Evolutionary conservation across 2,113 vertebrate genomes (phyloP), one percentile per base, ranked within the genome.

Genomic region (Dolichotis patagonum): DNA sequence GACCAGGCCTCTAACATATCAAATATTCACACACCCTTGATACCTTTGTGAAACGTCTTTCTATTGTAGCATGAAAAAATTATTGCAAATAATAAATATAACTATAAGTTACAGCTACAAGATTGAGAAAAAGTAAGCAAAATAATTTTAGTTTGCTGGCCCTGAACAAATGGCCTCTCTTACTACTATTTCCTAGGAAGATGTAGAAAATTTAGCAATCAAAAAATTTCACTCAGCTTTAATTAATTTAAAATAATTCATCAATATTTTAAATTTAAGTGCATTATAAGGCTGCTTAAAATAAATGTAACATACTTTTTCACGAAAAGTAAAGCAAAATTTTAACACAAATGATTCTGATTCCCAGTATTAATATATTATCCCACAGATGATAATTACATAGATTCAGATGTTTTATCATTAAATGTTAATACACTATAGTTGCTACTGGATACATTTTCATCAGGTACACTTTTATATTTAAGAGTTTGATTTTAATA

Each of bases 1-100:
- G 81, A 60, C 84, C 63, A 75, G 22, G 16, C 52, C 82, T 94
- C 85, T 73, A 71, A 93, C 82, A 93, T 96, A 98, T 96, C 95
- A 96, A 96, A 96, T 96, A 89, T 89, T 94, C 67, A 41, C 87
- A 95, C n/a, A 86, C 14, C 13, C 87, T 93, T 81, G 92, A 87
- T 90, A 63, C 49, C 30, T 96, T 93, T 96, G 80, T 81, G 87
- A 92, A 94, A 81, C 90, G 84, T 94, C 28, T 73, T 83, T 93
- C 67, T 87, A 85, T 32, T 75, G 14, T 93, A 86, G 54, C 92
- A 95, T 93, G 56, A 91, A 95, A 94, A 93, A 86, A 71, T 96
- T 69, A 90, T 78, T 95, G 49, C 75, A 90, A 94, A 89, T 95
- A 88, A 95, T 94, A 83, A 91, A 94, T 86, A 84, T 92, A 85